Base-by-base conservation (phyloP, 2,797 vertebrate genomes). In the Thamnophis elegans region DNA sequence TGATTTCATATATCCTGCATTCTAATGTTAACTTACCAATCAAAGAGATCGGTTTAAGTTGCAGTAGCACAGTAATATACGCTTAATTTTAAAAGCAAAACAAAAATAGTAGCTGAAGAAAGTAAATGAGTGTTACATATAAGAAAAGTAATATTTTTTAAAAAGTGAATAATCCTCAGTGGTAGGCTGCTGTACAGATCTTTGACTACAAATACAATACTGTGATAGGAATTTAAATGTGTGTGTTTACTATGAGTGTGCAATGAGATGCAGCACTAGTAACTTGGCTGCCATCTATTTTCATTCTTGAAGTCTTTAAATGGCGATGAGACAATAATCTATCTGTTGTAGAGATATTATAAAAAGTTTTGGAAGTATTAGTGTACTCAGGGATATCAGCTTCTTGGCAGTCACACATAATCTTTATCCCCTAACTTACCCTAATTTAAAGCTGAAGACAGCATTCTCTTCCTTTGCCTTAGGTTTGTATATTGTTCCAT, bases 381-480 rank as follows among this genome's bases (percentile, higher is more conserved):
- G 20, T 78, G 36, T 59, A 5, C 8, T 91, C 26, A 59, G 36
- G 36, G 55, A 88, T 92, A 68, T 28, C 54, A 59, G 47, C 18
- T 51, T 88, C 8, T 85, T 51, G 47, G 5, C 3, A 9, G 12
- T 26, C 55, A 18, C 36, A 22, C 26, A 3, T 82, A 47, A n/a
- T 92, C 12, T 14, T 56, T 92, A 58, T 16, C 42, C 25, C 88
- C 94, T 88, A 95, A 86, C 68, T 53, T 94, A 85, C 94, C 93
- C 94, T 95, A 92, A 82, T 62, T 95, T 95, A 95, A 96, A 95
- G 82, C 94, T 90, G 94, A 96, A 96, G 88, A 93, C 0, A 85
- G 93, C 93, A 59, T 95, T 56, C 55, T 94, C 88, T 90, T 90
- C 8, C 94, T 92, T 95, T 92, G 90, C 96, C 88, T 85, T 18